phyloP scores from a whole-genome alignment of 2,888 invertebrate species.

The Hypselothyrea guttata region DNA sequence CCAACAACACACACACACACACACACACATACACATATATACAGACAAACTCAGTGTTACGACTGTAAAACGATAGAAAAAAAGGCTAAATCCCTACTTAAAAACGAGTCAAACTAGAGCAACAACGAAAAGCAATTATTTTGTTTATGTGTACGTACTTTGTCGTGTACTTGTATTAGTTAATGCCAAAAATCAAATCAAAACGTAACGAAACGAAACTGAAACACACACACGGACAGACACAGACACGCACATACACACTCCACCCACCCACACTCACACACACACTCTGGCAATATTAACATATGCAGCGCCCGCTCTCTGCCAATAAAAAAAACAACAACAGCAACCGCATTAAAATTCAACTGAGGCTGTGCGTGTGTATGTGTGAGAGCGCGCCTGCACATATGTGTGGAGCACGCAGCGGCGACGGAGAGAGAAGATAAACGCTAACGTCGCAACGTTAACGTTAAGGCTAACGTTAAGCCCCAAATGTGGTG shows the following conservation, averaged over 20 bases:
- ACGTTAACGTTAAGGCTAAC: too few relatives aligned
- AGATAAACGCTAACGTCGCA: slow-evolving; percentile 34
- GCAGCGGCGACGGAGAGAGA: too few relatives aligned
- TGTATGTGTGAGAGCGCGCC: slow-evolving; percentile 17
- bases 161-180: slow-evolving; percentile 55
- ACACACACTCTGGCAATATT: background rate
- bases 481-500: slow-evolving; percentile 50
- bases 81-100: background rate
- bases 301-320: slow-evolving; percentile 34
- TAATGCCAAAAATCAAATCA: slow-evolving; percentile 72
- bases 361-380: slow-evolving; percentile 10
- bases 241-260: too few relatives aligned
- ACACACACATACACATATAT: slow-evolving; percentile 23
- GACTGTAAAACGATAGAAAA: slow-evolving; percentile 20
- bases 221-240: too few relatives aligned
- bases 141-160: slow-evolving; percentile 54
- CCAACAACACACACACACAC: slow-evolving; percentile 21
- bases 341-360: slow-evolving; percentile 12
- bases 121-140: slow-evolving; percentile 75
- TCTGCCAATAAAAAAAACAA: slow-evolving; percentile 53
- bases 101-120: slow-evolving; percentile 19
- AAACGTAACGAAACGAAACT: slow-evolving; percentile 57
- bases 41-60: slow-evolving; percentile 7
- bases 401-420: slow-evolving; percentile 13
- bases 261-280: slow-evolving; percentile 1